phyloP scores from a whole-genome alignment of 2,797 vertebrate genomes.

The Sciurus vulgaris region DNA sequence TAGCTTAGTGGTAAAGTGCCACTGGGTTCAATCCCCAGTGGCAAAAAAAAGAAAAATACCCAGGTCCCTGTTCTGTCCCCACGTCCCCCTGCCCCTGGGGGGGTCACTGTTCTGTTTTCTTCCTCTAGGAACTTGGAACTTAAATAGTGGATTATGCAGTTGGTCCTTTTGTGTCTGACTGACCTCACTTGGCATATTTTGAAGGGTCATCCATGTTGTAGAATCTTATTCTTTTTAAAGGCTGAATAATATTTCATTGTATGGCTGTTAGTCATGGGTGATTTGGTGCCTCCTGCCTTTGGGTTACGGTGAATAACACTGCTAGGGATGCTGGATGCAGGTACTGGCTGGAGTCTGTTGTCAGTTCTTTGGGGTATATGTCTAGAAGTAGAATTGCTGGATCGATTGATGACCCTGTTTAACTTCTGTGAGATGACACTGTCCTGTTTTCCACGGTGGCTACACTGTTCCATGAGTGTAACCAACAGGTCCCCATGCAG shows the following conservation, averaged over 20 bases:
- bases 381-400: not conserved
- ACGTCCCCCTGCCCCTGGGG: accelerated
- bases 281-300: not conserved
- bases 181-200: not conserved
- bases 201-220: not conserved
- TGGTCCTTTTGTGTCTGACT: not conserved
- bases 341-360: not conserved
- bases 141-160: not conserved
- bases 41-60: too few species aligned
- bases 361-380: accelerated
- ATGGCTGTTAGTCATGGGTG: too few species aligned
- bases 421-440: not conserved
- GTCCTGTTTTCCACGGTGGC: accelerated
- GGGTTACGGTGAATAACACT: not conserved
- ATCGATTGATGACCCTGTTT: not conserved
- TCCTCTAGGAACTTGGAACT: not conserved
- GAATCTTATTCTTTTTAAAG: not conserved
- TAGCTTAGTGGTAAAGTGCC: too few species aligned
- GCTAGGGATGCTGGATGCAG: not conserved
- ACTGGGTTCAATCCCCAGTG: too few species aligned
- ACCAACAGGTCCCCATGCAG: not conserved
- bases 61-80: accelerated
- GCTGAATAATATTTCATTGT: not conserved
- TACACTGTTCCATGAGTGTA: not conserved
- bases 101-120: accelerated